Conservation (phyloP, 2,888 invertebrate genomes). For the Drosophila neonasuta region DNA sequence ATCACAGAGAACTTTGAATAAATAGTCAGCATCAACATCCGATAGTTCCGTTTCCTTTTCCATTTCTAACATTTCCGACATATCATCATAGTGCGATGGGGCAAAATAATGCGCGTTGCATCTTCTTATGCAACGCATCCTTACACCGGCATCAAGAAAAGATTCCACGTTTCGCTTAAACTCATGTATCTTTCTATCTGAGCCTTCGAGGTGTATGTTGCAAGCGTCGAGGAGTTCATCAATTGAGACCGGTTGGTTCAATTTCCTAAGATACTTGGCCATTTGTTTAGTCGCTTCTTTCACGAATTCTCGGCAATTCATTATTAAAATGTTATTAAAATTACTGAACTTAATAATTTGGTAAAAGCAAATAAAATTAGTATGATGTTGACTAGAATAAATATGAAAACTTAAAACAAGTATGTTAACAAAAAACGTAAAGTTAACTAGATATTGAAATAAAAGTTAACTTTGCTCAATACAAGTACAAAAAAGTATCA, state of each 20-base stretch:
- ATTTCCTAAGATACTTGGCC: neutral
- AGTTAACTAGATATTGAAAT: neutral
- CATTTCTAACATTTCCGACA: neutral
- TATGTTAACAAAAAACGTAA: neutral
- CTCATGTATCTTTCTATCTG: neutral
- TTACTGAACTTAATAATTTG: neutral
- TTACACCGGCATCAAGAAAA: neutral
- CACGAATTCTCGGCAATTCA: neutral
- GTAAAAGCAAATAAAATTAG: neutral
- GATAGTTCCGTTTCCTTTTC: neutral
- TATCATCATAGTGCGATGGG: neutral
- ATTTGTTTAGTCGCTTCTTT: neutral
- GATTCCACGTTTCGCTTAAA: neutral
- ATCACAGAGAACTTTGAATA: neutral
- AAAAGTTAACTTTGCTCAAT: neutral
- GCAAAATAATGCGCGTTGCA: conserved; percentile 1
- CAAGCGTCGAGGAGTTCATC: neutral
- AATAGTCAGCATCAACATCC: neutral
- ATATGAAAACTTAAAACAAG: neutral
- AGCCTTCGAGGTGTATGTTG: neutral
- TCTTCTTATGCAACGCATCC: neutral
- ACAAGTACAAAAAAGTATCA: neutral
- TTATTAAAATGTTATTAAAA: neutral
- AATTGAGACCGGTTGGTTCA: neutral
- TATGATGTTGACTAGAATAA: neutral